A percentile compares a stretch with the other conserved stretches of the same genome.
Evolutionary conservation across 53 echinoderm and acorn worm species (phyloP).

Genomic region (Paracentrotus lividus): DNA sequence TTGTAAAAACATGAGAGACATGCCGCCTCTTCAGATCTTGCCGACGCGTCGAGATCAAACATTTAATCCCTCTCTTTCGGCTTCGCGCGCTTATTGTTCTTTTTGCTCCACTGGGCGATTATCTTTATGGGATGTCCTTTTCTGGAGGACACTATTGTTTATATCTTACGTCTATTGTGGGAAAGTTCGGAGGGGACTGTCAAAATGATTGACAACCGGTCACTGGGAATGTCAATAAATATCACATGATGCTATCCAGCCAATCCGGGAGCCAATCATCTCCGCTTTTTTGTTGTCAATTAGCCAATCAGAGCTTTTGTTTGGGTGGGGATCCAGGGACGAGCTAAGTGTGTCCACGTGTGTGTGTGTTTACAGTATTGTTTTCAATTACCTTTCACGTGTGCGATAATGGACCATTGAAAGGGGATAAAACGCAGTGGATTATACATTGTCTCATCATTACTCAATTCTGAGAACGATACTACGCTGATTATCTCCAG

Average conservation of each 20-base stretch:
- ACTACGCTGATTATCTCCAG: not conserved
- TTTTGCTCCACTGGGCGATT: not conserved
- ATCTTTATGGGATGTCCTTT: not conserved
- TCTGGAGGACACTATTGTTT: not conserved
- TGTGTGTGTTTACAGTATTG: slow-evolving; percentile 20
- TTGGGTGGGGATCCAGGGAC: slow-evolving; percentile 12
- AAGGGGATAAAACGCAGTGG: not conserved
- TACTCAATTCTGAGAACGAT: not conserved
- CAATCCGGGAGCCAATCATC: slow-evolving; percentile 8
- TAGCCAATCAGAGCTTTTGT: slow-evolving; percentile 3
- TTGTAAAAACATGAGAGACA: not conserved
- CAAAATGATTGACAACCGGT: slow-evolving; percentile 5
- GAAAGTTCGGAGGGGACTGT: not conserved
- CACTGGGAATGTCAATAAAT: not conserved
- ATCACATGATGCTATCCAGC: not conserved
- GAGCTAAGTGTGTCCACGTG: slow-evolving; percentile 34
- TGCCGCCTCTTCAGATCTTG: not conserved
- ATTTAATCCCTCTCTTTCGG: not conserved
- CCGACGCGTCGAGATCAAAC: not conserved
- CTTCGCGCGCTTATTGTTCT: not conserved
- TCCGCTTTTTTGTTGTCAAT: not conserved
- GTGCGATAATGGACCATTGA: not conserved
- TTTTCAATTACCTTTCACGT: not conserved
- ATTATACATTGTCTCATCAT: not conserved
- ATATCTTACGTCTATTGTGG: not conserved